A percentile compares a stretch with the other conserved stretches of the same genome.
phyloP scores from a whole-genome alignment of 2,888 invertebrate species.

The Eulithis testata region DNA sequence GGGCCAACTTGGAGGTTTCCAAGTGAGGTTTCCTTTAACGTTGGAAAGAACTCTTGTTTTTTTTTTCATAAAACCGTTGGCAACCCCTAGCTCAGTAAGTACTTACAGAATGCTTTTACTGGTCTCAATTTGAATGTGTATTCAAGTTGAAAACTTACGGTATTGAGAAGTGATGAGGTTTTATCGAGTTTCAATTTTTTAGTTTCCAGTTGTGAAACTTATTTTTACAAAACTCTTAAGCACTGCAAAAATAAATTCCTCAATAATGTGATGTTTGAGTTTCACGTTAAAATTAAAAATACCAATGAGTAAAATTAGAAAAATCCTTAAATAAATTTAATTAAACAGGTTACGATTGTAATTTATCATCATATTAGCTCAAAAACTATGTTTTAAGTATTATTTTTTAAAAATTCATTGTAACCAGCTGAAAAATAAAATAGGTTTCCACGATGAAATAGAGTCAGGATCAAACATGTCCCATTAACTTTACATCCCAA shows the following conservation, averaged over 20 bases:
- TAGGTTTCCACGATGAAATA: slow-evolving; percentile 10
- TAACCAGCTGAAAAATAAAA: slow-evolving; percentile 5
- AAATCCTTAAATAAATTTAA: no score
- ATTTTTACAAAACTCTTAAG: neutral
- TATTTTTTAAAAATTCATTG: neutral
- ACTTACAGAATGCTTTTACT: slow-evolving; percentile 17
- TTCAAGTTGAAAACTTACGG: slow-evolving; percentile 26
- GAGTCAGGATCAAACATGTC: slow-evolving; percentile 44
- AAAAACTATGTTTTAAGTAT: no score
- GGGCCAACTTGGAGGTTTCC: no score
- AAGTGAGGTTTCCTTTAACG: no score
- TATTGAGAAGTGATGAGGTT: slow-evolving; percentile 22
- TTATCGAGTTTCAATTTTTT: slow-evolving; percentile 8
- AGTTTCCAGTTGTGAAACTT: neutral
- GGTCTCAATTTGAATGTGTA: slow-evolving; percentile 30
- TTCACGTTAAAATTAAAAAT: no score
- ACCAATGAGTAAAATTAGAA: no score
- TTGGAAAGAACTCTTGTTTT: no score
- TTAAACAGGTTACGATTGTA: no score
- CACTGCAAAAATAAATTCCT: no score
- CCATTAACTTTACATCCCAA: slow-evolving; percentile 52
- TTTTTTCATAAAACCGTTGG: no score
- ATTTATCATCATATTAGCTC: no score
- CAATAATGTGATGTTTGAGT: no score
- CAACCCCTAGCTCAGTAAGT: slow-evolving; percentile 11